phyloP scores from a whole-genome alignment of 2,797 vertebrate species.

The Semotilus atromaculatus region DNA sequence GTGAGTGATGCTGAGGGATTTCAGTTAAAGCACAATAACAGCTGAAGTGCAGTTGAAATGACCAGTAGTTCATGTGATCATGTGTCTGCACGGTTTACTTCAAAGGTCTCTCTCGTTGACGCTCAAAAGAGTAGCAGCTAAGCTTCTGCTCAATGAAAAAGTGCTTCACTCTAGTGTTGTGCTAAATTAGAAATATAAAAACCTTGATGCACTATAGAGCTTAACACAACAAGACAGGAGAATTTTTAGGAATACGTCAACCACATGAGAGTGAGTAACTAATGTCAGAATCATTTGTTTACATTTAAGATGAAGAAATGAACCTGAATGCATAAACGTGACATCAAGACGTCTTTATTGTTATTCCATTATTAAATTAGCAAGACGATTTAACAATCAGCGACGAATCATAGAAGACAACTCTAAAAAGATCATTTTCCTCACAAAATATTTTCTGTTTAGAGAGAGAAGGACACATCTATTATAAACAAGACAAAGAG shows the following conservation, averaged over 20 bases:
- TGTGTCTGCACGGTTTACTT: neutral
- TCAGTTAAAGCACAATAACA: slow-evolving; percentile 14
- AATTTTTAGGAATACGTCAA: neutral
- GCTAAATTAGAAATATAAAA: slow-evolving; percentile 8
- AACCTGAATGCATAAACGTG: slow-evolving; percentile 12
- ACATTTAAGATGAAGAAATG: neutral
- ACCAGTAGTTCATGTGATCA: slow-evolving; percentile 29
- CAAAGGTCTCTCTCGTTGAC: neutral
- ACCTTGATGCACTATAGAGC: neutral
- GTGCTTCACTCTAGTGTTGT: neutral
- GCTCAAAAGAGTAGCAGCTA: slow-evolving; percentile 10
- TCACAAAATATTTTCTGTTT: slow-evolving; percentile 75
- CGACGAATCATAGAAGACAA: slow-evolving; percentile 72
- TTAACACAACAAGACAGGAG: neutral
- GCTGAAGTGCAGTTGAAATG: slow-evolving; percentile 7
- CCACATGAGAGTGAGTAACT: neutral
- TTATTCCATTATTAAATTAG: slow-evolving; percentile 56
- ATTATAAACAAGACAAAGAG: slow-evolving; percentile 75
- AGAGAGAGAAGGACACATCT: slow-evolving; percentile 72
- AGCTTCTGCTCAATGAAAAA: neutral
- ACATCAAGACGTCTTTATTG: slow-evolving; percentile 54
- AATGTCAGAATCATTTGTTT: neutral
- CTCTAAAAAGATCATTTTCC: slow-evolving; percentile 72
- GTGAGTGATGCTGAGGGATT: slow-evolving; percentile 11
- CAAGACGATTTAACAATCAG: slow-evolving; percentile 70